Evolutionary conservation across 2,888 invertebrate genomes (phyloP).

Genomic region (Elegia similella): DNA sequence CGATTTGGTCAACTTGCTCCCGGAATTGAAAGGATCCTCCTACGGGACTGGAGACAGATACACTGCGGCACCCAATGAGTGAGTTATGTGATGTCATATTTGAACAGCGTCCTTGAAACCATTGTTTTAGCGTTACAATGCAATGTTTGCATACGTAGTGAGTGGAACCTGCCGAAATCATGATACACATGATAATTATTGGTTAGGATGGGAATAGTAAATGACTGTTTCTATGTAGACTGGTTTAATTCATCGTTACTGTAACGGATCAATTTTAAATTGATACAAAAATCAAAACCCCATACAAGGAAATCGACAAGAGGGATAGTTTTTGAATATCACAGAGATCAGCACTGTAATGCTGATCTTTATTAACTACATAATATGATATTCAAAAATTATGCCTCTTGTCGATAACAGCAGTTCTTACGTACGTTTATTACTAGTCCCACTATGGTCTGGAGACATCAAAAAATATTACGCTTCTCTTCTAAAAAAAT

Average conservation of each 20-base stretch:
- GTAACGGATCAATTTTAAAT: too few species aligned
- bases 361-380: too few species aligned
- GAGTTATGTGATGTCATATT: conserved; percentile 41
- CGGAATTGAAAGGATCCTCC: conserved; percentile 53
- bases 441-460: too few species aligned
- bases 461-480: too few species aligned
- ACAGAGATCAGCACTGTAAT: too few species aligned
- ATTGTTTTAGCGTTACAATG: conserved; percentile 24
- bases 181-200: conserved; percentile 6
- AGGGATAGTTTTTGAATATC: too few species aligned
- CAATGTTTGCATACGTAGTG: conserved; percentile 22
- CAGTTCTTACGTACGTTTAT: too few species aligned
- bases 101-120: conserved; percentile 14
- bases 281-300: too few species aligned
- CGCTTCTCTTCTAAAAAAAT: too few species aligned
- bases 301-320: too few species aligned
- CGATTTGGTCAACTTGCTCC: conserved; percentile 34
- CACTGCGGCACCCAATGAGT: conserved; percentile 75
- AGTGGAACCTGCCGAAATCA: conserved; percentile 20
- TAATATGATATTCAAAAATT: too few species aligned
- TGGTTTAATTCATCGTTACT: neutral
- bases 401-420: too few species aligned
- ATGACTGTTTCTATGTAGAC: neutral
- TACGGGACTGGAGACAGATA: conserved; percentile 73
- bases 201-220: neutral